Evolutionary conservation across 2,113 vertebrate genomes (phyloP).

Genomic region (Platysternon megacephalum): DNA sequence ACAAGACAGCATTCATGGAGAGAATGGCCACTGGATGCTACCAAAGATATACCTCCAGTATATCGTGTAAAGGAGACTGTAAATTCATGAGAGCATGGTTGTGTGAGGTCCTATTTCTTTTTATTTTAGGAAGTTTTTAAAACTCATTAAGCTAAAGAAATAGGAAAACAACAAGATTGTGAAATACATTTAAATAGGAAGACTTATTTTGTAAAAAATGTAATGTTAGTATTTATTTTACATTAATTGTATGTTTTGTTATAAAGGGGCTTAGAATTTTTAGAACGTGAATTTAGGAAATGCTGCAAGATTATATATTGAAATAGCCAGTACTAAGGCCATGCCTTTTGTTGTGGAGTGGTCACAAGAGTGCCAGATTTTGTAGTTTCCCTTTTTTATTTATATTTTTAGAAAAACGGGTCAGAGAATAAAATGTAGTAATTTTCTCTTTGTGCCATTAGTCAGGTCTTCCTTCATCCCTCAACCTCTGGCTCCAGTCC

Average conservation of each 20-base stretch:
- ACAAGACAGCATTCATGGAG: neutral
- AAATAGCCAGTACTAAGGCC: neutral
- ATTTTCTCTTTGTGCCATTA: neutral
- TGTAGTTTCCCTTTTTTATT: neutral
- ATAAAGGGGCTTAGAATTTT: neutral
- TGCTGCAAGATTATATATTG: neutral
- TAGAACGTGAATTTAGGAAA: neutral
- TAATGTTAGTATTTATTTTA: accelerated
- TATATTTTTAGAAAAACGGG: neutral
- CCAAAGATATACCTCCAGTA: neutral
- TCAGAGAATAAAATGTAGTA: neutral
- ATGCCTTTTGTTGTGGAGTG: neutral
- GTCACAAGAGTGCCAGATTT: neutral
- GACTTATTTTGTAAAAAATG: neutral
- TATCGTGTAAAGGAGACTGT: neutral
- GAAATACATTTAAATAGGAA: neutral
- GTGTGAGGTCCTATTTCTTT: neutral
- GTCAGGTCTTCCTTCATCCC: neutral
- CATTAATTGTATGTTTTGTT: neutral
- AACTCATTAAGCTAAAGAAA: neutral
- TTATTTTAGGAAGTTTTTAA: neutral
- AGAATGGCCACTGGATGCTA: accelerated
- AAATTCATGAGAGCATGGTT: neutral
- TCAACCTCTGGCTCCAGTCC: neutral
- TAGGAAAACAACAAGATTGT: neutral